phyloP scores from a whole-genome alignment of 1,140 invertebrate genomes.

The Pseudomyrmex flavicornis region DNA sequence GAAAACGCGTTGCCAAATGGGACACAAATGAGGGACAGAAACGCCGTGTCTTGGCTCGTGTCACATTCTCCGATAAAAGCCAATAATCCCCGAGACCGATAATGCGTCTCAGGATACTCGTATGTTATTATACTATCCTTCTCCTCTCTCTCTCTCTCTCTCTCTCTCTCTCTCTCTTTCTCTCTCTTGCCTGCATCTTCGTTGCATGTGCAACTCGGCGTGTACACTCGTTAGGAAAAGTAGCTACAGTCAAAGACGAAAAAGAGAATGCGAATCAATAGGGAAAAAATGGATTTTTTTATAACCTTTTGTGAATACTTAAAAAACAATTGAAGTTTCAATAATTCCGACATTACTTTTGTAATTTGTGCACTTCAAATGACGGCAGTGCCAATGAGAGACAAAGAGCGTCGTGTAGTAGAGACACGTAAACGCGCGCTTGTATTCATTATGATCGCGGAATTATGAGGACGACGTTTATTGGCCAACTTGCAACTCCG shows the following conservation, averaged over 20 bases:
- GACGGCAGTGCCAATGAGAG: not conserved
- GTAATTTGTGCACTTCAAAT: no score
- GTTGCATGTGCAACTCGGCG: not conserved
- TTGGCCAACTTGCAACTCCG: conserved; percentile 78
- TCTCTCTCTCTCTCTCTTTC: no score
- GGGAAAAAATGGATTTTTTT: not conserved
- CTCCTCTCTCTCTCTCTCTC: no score
- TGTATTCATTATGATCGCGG: conserved; percentile 70
- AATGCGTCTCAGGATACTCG: conserved; percentile 60
- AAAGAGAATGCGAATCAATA: not conserved
- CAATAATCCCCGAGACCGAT: conserved; percentile 77
- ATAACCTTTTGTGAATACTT: no score
- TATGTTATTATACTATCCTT: not conserved
- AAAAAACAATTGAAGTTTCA: not conserved
- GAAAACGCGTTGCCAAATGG: conserved; percentile 78
- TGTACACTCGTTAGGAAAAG: no score
- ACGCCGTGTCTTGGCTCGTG: conserved; percentile 74
- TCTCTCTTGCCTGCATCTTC: not conserved
- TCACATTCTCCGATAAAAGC: conserved; percentile 76
- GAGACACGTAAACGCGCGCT: conserved; percentile 59
- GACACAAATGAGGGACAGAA: conserved; percentile 75
- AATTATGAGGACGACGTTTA: conserved; percentile 78
- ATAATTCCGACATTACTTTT: not conserved
- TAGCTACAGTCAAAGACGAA: not conserved
- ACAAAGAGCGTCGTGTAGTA: not conserved